phyloP scores from a whole-genome alignment of 2,888 invertebrate species.

The Julus scandinavius region DNA sequence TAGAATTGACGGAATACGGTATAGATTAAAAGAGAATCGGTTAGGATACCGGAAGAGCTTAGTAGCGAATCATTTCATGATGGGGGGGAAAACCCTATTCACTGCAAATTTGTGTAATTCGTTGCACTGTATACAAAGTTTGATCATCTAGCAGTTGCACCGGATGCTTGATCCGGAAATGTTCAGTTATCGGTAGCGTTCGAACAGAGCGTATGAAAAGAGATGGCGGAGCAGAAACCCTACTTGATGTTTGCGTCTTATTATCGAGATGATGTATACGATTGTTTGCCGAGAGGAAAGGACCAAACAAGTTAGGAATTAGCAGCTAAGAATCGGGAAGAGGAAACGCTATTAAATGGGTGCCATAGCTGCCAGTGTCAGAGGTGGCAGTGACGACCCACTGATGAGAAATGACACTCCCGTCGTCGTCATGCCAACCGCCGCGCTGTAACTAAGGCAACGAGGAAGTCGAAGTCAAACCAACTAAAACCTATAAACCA shows the following conservation, averaged over 20 bases:
- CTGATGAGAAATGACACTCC: constrained; percentile 38
- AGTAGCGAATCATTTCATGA: not conserved
- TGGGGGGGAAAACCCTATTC: not conserved
- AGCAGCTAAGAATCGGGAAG: constrained; percentile 20
- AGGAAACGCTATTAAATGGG: constrained; percentile 31
- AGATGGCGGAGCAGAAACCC: constrained; percentile 12
- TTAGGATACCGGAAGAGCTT: not conserved
- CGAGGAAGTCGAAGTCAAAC: not conserved
- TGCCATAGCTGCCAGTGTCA: constrained; percentile 30
- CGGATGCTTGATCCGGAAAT: constrained; percentile 7
- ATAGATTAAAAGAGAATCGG: too few relatives aligned
- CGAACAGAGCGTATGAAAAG: not conserved
- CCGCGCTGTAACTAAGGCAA: constrained; percentile 37
- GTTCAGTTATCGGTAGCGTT: not conserved
- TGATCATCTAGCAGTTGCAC: constrained; percentile 4
- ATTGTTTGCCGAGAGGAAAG: not conserved
- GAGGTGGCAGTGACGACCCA: constrained; percentile 17
- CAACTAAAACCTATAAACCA: constrained; percentile 22
- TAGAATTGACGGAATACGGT: too few relatives aligned
- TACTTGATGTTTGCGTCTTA: constrained; percentile 11
- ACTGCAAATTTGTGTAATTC: not conserved
- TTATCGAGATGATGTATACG: constrained; percentile 31
- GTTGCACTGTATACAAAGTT: not conserved
- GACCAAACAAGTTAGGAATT: constrained; percentile 8
- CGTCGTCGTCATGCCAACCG: not conserved